Evolutionary conservation across 1,140 invertebrate species (phyloP).

Genomic region (Sycophila sp.): DNA sequence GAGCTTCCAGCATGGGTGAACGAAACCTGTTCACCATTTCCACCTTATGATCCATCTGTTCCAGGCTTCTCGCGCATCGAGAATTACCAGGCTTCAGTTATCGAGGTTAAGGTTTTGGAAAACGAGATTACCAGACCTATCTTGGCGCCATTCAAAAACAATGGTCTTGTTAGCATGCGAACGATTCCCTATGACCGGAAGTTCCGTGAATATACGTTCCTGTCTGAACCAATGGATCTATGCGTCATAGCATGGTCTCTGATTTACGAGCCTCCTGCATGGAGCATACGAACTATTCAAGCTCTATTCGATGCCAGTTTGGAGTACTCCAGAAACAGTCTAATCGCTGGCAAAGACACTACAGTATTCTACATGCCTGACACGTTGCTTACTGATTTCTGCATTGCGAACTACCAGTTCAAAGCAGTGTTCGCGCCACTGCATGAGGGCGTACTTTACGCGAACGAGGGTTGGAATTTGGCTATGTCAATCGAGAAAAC

Average conservation of each 20-base stretch:
- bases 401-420: slow-evolving; percentile 60
- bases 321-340: slow-evolving; percentile 51
- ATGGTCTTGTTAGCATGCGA: slow-evolving; percentile 5
- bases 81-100: slow-evolving; percentile 48
- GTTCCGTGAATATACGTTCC: slow-evolving; percentile 43
- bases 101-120: slow-evolving; percentile 55
- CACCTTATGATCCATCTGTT: neutral
- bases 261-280: slow-evolving; percentile 56
- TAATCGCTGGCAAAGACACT: slow-evolving; percentile 46
- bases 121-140: slow-evolving; percentile 50
- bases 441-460: slow-evolving; percentile 51
- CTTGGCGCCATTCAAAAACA: slow-evolving; percentile 30
- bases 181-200: slow-evolving; percentile 42
- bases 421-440: slow-evolving; percentile 54
- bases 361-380: slow-evolving; percentile 46
- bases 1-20: slow-evolving; percentile 51
- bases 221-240: slow-evolving; percentile 54
- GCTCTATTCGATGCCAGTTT: slow-evolving; percentile 52
- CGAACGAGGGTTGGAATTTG: slow-evolving; percentile 51
- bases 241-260: slow-evolving; percentile 62
- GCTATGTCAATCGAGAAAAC: slow-evolving; percentile 53
- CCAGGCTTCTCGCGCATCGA: slow-evolving; percentile 46
- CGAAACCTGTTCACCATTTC: slow-evolving; percentile 7
- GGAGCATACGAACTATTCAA: slow-evolving; percentile 53
- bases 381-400: slow-evolving; percentile 50